Conservation (phyloP, 2,888 invertebrate genomes). For the Andrena flavipes region DNA sequence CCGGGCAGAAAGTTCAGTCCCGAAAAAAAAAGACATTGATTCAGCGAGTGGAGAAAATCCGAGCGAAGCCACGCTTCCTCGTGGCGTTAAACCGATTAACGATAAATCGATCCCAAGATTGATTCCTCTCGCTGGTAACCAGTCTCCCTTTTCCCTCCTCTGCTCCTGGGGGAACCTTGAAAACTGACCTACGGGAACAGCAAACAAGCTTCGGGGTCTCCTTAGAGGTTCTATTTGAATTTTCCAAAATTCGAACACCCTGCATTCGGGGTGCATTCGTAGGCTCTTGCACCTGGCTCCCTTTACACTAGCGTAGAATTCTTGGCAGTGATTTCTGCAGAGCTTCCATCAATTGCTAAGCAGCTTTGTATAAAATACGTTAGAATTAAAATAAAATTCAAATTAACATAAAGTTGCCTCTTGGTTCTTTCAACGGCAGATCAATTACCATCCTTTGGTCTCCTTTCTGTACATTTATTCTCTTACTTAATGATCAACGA, state of each 20-base stretch:
- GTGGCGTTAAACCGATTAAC: constrained; percentile 54
- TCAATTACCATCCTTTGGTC: too few relatives aligned
- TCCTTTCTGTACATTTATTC: too few relatives aligned
- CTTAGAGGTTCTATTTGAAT: not conserved
- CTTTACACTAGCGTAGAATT: too few relatives aligned
- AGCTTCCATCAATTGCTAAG: too few relatives aligned
- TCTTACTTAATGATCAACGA: too few relatives aligned
- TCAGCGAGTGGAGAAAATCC: constrained; percentile 40
- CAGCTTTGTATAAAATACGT: too few relatives aligned
- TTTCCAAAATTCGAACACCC: not conserved
- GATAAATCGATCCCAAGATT: constrained; percentile 27
- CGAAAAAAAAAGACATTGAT: constrained; percentile 28
- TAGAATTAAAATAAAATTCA: too few relatives aligned
- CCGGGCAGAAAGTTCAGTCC: not conserved
- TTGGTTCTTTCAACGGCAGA: too few relatives aligned
- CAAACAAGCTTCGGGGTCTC: not conserved
- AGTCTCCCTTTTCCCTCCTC: not conserved
- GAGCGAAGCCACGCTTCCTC: constrained; percentile 36
- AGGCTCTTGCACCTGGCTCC: too few relatives aligned
- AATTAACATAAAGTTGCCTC: too few relatives aligned
- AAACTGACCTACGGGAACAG: not conserved
- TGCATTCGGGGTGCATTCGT: not conserved
- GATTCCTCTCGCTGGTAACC: not conserved
- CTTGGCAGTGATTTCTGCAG: too few relatives aligned
- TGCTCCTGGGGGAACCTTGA: not conserved